Conservation (phyloP, 2,888 invertebrate genomes). For the Drosophila eohydei region DNA sequence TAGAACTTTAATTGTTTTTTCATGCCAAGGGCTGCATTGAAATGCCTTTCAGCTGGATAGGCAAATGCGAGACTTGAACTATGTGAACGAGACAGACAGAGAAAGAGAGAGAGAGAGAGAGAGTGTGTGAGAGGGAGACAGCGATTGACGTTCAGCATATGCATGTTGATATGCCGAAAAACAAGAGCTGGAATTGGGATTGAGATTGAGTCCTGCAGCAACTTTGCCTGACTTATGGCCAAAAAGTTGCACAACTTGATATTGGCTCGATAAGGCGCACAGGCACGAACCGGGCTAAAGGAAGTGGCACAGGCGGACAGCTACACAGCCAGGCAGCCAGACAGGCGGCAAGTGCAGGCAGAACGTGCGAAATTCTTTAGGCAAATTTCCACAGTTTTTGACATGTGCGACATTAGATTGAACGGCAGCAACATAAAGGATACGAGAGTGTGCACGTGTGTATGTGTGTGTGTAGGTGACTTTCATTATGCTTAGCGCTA, state of each 20-base stretch:
- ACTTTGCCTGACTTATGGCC: conserved; percentile 46
- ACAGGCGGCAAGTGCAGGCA: conserved; percentile 46
- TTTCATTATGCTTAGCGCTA: conserved; percentile 50
- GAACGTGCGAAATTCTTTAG: conserved; percentile 69
- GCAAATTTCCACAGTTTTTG: conserved; percentile 68
- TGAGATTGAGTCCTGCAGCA: conserved; percentile 23
- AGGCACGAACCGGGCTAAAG: conserved; percentile 55
- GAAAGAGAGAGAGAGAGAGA: neutral
- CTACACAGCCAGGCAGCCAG: neutral
- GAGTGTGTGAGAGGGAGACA: neutral
- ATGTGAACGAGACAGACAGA: neutral
- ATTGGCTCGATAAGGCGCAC: conserved; percentile 71
- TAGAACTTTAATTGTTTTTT: conserved; percentile 76
- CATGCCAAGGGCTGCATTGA: conserved; percentile 25
- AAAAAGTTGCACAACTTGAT: conserved; percentile 55
- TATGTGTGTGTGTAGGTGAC: conserved; percentile 4
- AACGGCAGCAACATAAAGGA: conserved; percentile 56
- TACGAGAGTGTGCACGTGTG: neutral
- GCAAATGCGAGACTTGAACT: conserved; percentile 1
- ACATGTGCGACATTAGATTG: conserved; percentile 76
- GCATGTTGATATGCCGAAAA: conserved; percentile 59
- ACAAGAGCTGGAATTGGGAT: neutral
- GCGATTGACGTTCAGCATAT: conserved; percentile 45
- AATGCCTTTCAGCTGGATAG: conserved; percentile 14
- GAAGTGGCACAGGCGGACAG: neutral